Base-by-base conservation (phyloP, 2,888 invertebrate genomes). In the Mellilla xanthometata region DNA sequence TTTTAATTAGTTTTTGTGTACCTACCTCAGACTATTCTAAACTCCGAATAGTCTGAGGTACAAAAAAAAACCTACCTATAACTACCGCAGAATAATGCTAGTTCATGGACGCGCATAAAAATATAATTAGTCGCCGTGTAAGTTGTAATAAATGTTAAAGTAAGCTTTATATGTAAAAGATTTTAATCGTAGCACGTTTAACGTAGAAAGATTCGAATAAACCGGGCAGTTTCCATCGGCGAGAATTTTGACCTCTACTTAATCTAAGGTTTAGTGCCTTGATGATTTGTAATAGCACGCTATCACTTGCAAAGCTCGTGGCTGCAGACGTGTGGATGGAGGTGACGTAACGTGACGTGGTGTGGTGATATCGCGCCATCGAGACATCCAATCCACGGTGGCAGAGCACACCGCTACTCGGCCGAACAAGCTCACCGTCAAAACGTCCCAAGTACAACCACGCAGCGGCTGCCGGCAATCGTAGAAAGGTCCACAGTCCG, bases 281-380 rank as follows among this genome's bases (percentile, higher is more conserved):
- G 15, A 12, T 22, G 12, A 28, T 22, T 40, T 11, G 19, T 33
- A 28, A 22, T 7, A 32, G 19, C 34, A 30, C 33, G 30, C 32
- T 64, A 67, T 66, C 71, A 66, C 62, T 61, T 48, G 53, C 43
- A 49, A 51, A 54, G 46, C 49, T 64, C 66, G 70, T 69, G 71
- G 49, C 36, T 12, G 39, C 23, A 41, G 47, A 46, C 43, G 46
- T 46, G 44, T 39, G 24, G 30, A 42, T 43, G 48, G 43, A 42
- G 39, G 41, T 55, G 58, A 55, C 55, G 55, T 58, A 60, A 64
- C 54, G 70, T 84, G 82, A 82, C 84, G 85, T 85, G 82, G 76
- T 76, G 68, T 65, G 15, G 15, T 62, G 68, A 61, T 56, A 82
- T 87, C 86, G 83, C 87, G 87, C 87, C 84, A 87, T 78, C 65